Base-by-base conservation (phyloP, 2,797 vertebrate species). In the Netta rufina region DNA sequence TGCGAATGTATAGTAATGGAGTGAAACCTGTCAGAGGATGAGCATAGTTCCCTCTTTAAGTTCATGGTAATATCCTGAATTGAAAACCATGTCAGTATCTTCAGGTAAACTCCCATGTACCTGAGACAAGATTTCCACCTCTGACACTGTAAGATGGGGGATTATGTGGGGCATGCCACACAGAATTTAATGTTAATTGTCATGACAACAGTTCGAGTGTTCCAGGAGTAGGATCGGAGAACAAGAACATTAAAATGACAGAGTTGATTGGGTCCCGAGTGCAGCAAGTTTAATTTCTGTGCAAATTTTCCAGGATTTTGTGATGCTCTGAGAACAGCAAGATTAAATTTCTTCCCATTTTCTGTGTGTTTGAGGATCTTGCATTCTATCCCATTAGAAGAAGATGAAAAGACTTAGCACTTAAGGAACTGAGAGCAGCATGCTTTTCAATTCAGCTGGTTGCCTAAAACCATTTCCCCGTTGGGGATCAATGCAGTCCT, bases 321-420 rank as follows among this genome's bases (percentile, higher is more conserved):
- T 85, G 75, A 49, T 65, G 53, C 12, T 20, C 30, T 38, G 60
- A 56, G 61, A 91, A 85, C 4, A 70, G 11, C 1, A 80, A 65
- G 56, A 78, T 84, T 65, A 51, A 85, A 79, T 93, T 94, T 61
- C 61, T 54, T 92, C 43, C 20, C 21, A 61, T 84, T 93, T 84
- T 75, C 84, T 75, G 5, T 71, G 67, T 38, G 25, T 77, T 57
- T 96, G 14, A 84, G 43, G 51, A 84, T 84, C 47, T 83, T 84
- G 20, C n/a, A 92, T 22, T 21, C n/a, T 90, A 25, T 90, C 18
- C 7, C 36, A 13, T 28, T 58, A 57, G 36, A 75, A 64, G 21
- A 79, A 51, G 15, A 80, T 25, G 65, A 85, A 82, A 88, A 76
- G 58, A 72, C 33, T 62, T 25, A 76, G 33, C 33, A 89, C 7